These are phyloP conservation scores for Propithecus coquereli DNA, from an alignment of 2,113 vertebrate genomes.

Conservation along the genomic window DNA sequence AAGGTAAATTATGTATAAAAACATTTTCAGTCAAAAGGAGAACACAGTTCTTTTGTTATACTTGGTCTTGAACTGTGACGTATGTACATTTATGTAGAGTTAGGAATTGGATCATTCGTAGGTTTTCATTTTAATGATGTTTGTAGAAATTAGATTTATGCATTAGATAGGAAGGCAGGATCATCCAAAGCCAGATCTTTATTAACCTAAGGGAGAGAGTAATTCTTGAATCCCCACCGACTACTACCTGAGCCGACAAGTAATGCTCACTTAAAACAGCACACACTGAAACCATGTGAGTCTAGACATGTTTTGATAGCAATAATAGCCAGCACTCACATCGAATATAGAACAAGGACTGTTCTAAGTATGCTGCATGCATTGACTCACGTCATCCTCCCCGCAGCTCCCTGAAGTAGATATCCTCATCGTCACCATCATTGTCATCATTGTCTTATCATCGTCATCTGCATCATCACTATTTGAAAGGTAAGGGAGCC, in stretches of 20 bases:
- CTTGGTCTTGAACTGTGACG: neutral
- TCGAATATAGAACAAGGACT: accelerated
- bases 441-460: no score
- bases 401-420: neutral
- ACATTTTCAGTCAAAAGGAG: neutral
- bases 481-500: neutral
- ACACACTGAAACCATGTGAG: neutral
- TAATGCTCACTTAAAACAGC: neutral
- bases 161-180: neutral
- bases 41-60: neutral
- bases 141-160: neutral
- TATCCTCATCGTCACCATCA: accelerated
- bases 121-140: neutral
- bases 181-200: neutral
- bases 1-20: neutral
- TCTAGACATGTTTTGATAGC: neutral
- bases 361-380: accelerated
- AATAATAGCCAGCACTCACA: accelerated
- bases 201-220: neutral
- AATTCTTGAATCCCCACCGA: no score
- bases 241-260: neutral
- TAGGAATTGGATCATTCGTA: neutral
- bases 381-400: accelerated
- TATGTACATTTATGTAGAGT: neutral
- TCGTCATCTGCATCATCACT: neutral